Evolutionary conservation across 2,113 vertebrate genomes (phyloP), one percentile per base, ranked within the genome.

Genomic region (Clarias batrachus): DNA sequence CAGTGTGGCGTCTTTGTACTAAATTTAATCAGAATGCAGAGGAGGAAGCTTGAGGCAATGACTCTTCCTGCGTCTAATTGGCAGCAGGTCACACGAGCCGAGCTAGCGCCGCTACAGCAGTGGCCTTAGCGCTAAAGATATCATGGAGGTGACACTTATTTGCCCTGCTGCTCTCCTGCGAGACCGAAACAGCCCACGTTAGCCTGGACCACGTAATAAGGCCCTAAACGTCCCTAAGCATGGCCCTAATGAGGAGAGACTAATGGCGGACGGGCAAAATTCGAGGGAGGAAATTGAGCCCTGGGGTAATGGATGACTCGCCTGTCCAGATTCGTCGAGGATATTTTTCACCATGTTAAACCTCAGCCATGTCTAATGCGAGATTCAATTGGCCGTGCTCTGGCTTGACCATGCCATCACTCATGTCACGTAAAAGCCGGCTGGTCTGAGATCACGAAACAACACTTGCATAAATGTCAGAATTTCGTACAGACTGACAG

Each of bases 211-310:
- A 52, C 66, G 87, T 90, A 91, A 88, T 89, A 83, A 88, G 74
- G 59, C 54, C 56, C 80, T 59, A 73, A 78, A 82, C 63, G 87
- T 86, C 89, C 82, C 65, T 89, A 89, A 90, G 87, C 81, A 86
- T 88, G 59, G 84, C 84, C 85, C 79, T 85, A 88, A 87, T 91
- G 85, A 89, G 88, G 54, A 54, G 73, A 87, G 54, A 88, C 79
- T 82, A 82, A 84, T 85, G 87, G 65, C 54, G 37, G 41, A 81
- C 11, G 74, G 33, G 89, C 80, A 83, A 83, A 81, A 89, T 87
- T 83, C 27, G 82, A 77, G 71, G 62, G 9, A 79, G 66, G 82
- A 86, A 83, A 86, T 84, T 76, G 77, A 87, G 87, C 81, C 59
- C 66, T 27, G 59, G 78, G 77, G 77, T 90, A 90, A 87, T 66